phyloP scores from a whole-genome alignment of 2,113 vertebrate genomes.

The Alectura lathami region DNA sequence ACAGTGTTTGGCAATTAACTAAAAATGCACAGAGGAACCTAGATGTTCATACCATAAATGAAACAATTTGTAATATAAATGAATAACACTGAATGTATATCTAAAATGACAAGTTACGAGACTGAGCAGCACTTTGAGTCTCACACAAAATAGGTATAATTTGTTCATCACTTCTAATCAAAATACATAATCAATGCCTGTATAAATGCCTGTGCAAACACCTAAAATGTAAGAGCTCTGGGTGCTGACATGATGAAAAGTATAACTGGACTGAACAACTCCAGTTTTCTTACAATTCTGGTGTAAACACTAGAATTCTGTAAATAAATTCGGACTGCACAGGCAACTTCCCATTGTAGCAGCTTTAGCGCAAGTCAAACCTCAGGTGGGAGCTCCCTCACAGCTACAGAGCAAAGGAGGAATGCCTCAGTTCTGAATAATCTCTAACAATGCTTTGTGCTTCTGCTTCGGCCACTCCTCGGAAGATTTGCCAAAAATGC shows the following conservation, averaged over 20 bases:
- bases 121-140: neutral
- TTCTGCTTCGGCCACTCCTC: neutral
- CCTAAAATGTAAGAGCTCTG: neutral
- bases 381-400: neutral
- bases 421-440: neutral
- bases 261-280: neutral
- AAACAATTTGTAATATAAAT: neutral
- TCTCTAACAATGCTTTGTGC: neutral
- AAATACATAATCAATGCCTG: neutral
- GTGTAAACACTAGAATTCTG: neutral
- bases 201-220: neutral
- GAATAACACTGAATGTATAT: neutral
- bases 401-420: neutral
- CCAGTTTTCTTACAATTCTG: neutral
- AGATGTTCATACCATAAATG: neutral
- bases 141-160: neutral
- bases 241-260: neutral
- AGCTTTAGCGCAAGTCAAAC: neutral
- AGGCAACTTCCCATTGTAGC: fast-evolving
- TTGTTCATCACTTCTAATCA: neutral
- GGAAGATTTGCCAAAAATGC: constrained; percentile 19
- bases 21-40: neutral
- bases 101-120: neutral
- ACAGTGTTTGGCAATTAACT: neutral
- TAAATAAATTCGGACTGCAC: neutral